Evolutionary conservation across 1,140 invertebrate genomes (phyloP).

Genomic region (Neelides sp.): DNA sequence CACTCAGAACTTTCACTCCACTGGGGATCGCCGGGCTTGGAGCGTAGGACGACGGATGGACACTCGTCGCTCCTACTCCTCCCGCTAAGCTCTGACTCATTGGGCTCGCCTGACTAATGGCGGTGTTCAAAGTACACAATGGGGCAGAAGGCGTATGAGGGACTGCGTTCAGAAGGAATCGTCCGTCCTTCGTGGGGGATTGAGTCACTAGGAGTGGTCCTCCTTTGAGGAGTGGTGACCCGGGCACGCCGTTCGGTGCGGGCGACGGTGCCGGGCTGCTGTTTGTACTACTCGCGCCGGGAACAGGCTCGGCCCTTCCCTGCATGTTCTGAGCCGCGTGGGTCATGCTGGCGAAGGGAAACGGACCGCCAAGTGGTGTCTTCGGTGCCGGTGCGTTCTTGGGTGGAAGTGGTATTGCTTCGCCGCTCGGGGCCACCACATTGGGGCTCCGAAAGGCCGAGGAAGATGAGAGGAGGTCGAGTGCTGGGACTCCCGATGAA

Average conservation of each 20-base stretch:
- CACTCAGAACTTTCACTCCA: neutral
- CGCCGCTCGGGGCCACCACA: constrained; percentile 55
- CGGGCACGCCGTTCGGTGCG: constrained; percentile 33
- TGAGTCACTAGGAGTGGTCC: neutral
- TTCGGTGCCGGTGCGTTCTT: constrained; percentile 15
- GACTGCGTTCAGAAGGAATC: neutral
- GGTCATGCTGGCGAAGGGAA: constrained; percentile 80
- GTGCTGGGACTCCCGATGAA: constrained; percentile 1
- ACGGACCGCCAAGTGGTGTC: constrained; percentile 40
- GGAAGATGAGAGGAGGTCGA: constrained; percentile 20
- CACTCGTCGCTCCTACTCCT: constrained; percentile 5
- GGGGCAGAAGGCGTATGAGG: too few relatives aligned
- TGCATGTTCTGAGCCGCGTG: constrained; percentile 54
- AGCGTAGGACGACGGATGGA: neutral
- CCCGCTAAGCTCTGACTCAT: constrained; percentile 25
- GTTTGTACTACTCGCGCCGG: constrained; percentile 25
- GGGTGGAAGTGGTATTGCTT: constrained; percentile 41
- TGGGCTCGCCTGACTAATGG: constrained; percentile 11
- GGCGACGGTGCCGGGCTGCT: constrained; percentile 31
- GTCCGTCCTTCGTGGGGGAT: neutral
- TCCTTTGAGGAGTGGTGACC: constrained; percentile 18
- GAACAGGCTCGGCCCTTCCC: constrained; percentile 25
- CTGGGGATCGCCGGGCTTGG: neutral
- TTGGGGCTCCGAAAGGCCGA: constrained; percentile 61
- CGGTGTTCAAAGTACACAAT: constrained; percentile 12